A percentile compares a stretch with the other conserved stretches of the same genome.
phyloP scores from a whole-genome alignment of 2,888 invertebrate species.

The Idaea dimidiata region DNA sequence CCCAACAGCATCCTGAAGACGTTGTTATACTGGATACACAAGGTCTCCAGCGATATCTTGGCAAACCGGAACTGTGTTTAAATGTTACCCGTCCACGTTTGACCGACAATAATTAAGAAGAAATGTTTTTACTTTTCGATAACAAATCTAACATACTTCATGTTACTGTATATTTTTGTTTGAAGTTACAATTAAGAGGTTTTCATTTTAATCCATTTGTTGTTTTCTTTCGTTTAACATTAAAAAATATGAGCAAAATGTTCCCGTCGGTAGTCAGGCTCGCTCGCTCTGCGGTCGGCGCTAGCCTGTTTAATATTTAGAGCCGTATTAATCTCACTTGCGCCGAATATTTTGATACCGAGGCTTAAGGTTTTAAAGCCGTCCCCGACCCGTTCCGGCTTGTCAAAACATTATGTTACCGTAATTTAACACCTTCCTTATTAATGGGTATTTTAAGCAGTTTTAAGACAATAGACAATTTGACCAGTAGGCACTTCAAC shows the following conservation, averaged over 20 bases:
- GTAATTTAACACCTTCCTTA: conserved; percentile 2
- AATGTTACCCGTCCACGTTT: too few relatives aligned
- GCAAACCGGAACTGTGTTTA: too few relatives aligned
- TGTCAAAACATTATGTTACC: conserved; percentile 5
- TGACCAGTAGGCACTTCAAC: too few relatives aligned
- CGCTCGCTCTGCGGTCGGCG: not conserved
- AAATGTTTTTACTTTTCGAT: too few relatives aligned
- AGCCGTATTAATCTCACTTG: conserved; percentile 27
- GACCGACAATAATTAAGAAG: too few relatives aligned
- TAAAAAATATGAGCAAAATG: not conserved
- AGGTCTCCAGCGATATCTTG: too few relatives aligned
- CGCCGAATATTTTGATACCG: conserved; percentile 25
- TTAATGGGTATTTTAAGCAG: not conserved
- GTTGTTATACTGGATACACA: too few relatives aligned
- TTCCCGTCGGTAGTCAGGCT: not conserved
- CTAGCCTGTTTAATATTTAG: conserved; percentile 28
- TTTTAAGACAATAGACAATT: not conserved
- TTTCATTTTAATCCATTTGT: not conserved
- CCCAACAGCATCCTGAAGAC: too few relatives aligned
- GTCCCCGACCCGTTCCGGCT: conserved; percentile 8
- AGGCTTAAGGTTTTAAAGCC: conserved; percentile 16
- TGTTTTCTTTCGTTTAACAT: not conserved
- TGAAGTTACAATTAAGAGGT: not conserved
- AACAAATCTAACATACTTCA: too few relatives aligned
- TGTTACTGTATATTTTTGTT: too few relatives aligned